phyloP scores from a whole-genome alignment of 2,888 invertebrate species.

The Drosophila sordidula region DNA sequence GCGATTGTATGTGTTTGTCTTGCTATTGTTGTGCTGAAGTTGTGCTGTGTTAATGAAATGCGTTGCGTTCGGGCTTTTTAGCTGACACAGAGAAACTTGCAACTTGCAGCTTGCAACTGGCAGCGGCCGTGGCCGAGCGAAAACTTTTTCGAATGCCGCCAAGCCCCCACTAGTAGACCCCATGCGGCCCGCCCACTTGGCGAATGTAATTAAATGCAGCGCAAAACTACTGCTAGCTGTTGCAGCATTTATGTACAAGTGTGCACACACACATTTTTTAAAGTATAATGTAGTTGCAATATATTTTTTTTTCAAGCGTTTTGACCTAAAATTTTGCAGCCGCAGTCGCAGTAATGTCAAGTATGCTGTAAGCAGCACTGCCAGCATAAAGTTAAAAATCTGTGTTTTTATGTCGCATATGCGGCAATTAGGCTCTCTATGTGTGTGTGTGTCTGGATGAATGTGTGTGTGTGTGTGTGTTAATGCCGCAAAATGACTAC shows the following conservation, averaged over 20 bases:
- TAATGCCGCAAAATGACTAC: constrained; percentile 49
- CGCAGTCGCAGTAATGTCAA: constrained; percentile 68
- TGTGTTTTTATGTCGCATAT: constrained; percentile 63
- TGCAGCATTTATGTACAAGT: constrained; percentile 57
- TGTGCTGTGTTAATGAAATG: constrained; percentile 80
- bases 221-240: constrained; percentile 53
- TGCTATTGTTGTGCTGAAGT: constrained; percentile 52
- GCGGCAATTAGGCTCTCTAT: constrained; percentile 67
- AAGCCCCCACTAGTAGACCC: not conserved
- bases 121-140: constrained; percentile 40
- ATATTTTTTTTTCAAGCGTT: constrained; percentile 56
- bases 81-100: constrained; percentile 64
- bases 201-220: constrained; percentile 66
- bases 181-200: constrained; percentile 28
- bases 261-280: constrained; percentile 41
- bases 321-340: constrained; percentile 74
- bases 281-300: constrained; percentile 47
- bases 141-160: constrained; percentile 55
- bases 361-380: constrained; percentile 56
- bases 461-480: constrained; percentile 22
- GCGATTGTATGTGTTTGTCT: constrained; percentile 38
- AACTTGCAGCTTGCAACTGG: constrained; percentile 32
- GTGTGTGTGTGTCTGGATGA: constrained; percentile 4
- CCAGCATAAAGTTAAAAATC: constrained; percentile 49
- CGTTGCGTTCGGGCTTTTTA: constrained; percentile 68